Percentiles rank a stretch among this genome's conserved stretches.
Conservation (phyloP, 2,888 invertebrate genomes). For the Tineola bisselliella region DNA sequence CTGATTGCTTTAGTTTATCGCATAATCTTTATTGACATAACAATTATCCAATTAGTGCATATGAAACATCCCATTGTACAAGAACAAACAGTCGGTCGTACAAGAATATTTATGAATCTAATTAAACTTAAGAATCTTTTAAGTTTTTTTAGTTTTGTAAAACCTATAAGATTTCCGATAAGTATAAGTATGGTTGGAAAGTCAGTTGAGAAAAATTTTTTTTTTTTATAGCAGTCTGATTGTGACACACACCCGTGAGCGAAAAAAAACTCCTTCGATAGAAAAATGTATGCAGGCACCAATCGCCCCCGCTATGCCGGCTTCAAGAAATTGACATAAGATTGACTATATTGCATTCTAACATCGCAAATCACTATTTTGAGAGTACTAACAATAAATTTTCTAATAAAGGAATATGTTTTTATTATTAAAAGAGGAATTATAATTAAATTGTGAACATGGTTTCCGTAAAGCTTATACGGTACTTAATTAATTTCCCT, state of each 20-base stretch:
- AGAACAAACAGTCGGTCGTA: not conserved
- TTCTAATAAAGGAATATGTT: too few relatives aligned
- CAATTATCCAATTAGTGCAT: constrained; percentile 40
- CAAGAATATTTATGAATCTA: constrained; percentile 11
- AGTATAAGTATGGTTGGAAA: too few relatives aligned
- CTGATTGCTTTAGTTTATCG: constrained; percentile 20
- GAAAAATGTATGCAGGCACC: too few relatives aligned
- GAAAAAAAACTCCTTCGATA: too few relatives aligned
- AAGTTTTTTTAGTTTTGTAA: not conserved
- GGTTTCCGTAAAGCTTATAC: not conserved
- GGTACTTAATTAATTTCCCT: not conserved
- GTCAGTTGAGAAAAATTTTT: too few relatives aligned
- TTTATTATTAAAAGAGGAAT: not conserved
- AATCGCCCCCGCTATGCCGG: too few relatives aligned
- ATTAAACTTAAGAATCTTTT: constrained; percentile 1
- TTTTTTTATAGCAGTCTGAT: too few relatives aligned
- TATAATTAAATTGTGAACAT: not conserved
- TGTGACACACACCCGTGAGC: too few relatives aligned
- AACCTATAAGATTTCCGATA: not conserved
- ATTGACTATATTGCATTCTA: too few relatives aligned
- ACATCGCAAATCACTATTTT: too few relatives aligned
- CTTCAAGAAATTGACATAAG: too few relatives aligned
- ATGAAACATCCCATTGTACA: constrained; percentile 7
- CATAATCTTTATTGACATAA: constrained; percentile 35
- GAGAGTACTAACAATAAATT: too few relatives aligned